A percentile compares a stretch with the other conserved stretches of the same genome.
Evolutionary conservation across 35 echinoderm and acorn worm genomes (phyloP).

Genomic region (Holothuria glaberrima): DNA sequence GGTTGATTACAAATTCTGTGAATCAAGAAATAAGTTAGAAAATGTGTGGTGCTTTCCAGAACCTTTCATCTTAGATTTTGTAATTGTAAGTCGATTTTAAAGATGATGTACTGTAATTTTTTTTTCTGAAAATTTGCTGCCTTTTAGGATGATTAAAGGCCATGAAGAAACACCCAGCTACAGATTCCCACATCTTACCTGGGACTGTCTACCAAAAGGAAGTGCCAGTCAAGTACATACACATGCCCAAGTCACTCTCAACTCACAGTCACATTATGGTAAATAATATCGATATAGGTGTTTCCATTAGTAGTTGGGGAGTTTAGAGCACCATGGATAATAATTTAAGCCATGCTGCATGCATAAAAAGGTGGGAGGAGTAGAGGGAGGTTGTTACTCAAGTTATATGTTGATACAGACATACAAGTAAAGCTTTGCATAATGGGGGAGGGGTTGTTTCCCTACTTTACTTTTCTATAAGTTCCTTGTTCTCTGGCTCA

Average conservation of each 20-base stretch:
- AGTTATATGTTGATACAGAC: too few species aligned
- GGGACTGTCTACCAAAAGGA: constrained; percentile 47
- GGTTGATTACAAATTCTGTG: too few species aligned
- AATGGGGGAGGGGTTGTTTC: too few species aligned
- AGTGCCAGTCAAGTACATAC: constrained; percentile 33
- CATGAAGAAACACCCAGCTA: constrained; percentile 1
- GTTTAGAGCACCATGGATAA: background rate
- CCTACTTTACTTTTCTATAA: too few species aligned
- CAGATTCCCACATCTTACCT: constrained; percentile 33
- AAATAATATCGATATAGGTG: background rate
- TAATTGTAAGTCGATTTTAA: too few species aligned
- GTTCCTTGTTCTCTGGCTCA: too few species aligned
- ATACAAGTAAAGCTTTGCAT: too few species aligned
- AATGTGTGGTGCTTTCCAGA: too few species aligned
- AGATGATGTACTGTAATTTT: too few species aligned
- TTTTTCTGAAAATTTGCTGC: too few species aligned
- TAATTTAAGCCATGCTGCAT: background rate
- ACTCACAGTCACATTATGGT: constrained; percentile 18
- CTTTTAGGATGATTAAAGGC: background rate
- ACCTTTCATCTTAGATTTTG: too few species aligned
- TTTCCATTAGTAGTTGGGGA: background rate
- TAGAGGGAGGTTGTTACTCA: background rate
- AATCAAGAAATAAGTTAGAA: too few species aligned
- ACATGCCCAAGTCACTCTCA: constrained; percentile 35
- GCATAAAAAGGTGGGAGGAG: background rate